Percentiles rank a stretch among this genome's conserved stretches.
These are phyloP conservation scores for Dicyrtoma fusca DNA, from an alignment of 2,888 invertebrate species.

Conservation along the genomic window DNA sequence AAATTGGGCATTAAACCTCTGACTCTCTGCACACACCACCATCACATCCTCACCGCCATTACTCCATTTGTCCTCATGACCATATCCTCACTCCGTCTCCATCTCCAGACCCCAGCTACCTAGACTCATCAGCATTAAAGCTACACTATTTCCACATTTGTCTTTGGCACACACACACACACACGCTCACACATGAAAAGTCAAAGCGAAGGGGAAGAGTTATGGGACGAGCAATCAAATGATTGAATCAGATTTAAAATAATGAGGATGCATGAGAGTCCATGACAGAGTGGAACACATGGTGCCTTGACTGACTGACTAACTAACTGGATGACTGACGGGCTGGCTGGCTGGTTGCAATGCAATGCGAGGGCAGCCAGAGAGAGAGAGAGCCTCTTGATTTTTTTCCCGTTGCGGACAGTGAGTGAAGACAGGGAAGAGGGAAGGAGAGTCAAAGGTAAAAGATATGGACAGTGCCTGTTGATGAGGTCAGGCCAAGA, in stretches of 20 bases:
- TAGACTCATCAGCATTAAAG: background rate
- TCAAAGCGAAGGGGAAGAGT: slow-evolving; percentile 3
- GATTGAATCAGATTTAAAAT: slow-evolving; percentile 16
- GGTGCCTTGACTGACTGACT: too few species aligned
- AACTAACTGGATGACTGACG: too few species aligned
- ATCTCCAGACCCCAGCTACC: background rate
- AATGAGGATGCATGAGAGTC: slow-evolving; percentile 12
- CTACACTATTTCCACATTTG: too few species aligned
- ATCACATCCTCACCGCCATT: too few species aligned
- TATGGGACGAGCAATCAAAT: background rate
- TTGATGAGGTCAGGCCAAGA: slow-evolving; percentile 38
- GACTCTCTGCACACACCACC: too few species aligned
- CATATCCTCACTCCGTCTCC: background rate
- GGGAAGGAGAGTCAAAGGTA: background rate
- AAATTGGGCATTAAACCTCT: background rate
- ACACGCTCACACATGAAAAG: background rate
- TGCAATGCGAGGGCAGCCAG: too few species aligned
- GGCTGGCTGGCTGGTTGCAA: too few species aligned
- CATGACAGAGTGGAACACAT: background rate
- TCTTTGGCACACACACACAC: background rate
- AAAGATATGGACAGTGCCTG: background rate
- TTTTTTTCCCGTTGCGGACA: background rate
- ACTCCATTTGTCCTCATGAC: too few species aligned
- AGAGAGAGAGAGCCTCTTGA: too few species aligned
- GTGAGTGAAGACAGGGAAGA: too few species aligned